Evolutionary conservation across 2,888 invertebrate genomes (phyloP).

Genomic region (Xanthorhoe spadicearia): DNA sequence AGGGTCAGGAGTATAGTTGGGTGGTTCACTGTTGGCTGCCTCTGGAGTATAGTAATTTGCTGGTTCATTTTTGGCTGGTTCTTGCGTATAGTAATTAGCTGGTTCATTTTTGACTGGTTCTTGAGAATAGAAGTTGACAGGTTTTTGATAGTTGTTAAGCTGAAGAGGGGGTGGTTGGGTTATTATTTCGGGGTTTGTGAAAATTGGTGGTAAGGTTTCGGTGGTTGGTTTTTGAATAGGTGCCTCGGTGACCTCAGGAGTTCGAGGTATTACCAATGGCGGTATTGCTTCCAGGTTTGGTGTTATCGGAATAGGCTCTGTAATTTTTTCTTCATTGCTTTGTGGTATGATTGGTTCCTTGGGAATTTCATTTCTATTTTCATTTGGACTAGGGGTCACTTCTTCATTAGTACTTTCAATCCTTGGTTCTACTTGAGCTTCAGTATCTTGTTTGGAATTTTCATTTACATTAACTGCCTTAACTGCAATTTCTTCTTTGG

Average conservation of each 20-base stretch:
- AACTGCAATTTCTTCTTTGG: not conserved
- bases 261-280: conserved; percentile 3
- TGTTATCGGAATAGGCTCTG: conserved; percentile 14
- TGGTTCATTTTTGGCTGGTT: not conserved
- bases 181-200: conserved; percentile 35
- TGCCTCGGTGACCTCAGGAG: conserved; percentile 24
- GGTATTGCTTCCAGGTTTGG: conserved; percentile 11
- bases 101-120: conserved; percentile 11
- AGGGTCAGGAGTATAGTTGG: not conserved
- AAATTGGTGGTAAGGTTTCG: conserved; percentile 47
- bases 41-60: not conserved
- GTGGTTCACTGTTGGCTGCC: not conserved
- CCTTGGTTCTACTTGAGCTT: conserved; percentile 8
- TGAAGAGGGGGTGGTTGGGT: not conserved
- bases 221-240: conserved; percentile 38
- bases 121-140: not conserved
- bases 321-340: conserved; percentile 2
- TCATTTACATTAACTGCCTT: conserved; percentile 4
- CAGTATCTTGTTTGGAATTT: not conserved
- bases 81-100: not conserved
- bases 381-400: not conserved
- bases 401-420: conserved; percentile 4
- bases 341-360: conserved; percentile 5
- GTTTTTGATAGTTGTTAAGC: not conserved
- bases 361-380: conserved; percentile 12